Base-by-base conservation (phyloP, 2,113 vertebrate genomes). In the Azemiops feae region DNA sequence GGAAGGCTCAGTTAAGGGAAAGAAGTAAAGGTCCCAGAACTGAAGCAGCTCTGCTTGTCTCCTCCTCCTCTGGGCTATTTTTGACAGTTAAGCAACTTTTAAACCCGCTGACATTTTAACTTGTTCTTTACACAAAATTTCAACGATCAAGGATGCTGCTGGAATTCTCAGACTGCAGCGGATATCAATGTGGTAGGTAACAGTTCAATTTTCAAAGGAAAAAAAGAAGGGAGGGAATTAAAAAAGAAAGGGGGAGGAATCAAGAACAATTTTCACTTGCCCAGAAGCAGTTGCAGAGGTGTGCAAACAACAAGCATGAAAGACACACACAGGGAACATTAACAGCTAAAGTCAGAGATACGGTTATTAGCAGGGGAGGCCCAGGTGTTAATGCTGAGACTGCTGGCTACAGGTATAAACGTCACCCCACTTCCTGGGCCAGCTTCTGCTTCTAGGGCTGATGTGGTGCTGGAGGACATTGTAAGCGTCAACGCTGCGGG, bases 281-380 rank as follows among this genome's bases (percentile, higher is more conserved):
- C 91, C 47, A 92, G 90, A 54, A 92, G 60, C 53, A 69, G 87
- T 85, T 95, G 30, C 6, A 88, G 92, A 94, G 91, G 85, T 95
- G 87, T 94, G 96, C 89, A 97, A 93, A 92, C 95, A 96, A 94
- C 93, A 88, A 94, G 94, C 89, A 93, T 89, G 54, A 47, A 94
- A 50, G 93, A 64, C 14, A 58, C 43, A 85, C 43, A 39, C 18
- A 88, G 14, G 27, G 50, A 74, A 74, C 88, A 95, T 58, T 12
- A 93, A 14, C 69, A 94, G 91, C 10, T 95, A 52, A 85, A n/a
- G 87, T 90, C 50, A 50, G 93, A 43, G 1, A 92, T 69, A 89
- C 86, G 86, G 91, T 93, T 94, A 94, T 30, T 95, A 91, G 93
- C 57, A 0, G 87, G 64, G 90, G 10, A 94, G 58, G 16, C 89